phyloP scores from a whole-genome alignment of 30 jellyfish, hydroid and myxozoan genomes.

The Hydractinia echinata region DNA sequence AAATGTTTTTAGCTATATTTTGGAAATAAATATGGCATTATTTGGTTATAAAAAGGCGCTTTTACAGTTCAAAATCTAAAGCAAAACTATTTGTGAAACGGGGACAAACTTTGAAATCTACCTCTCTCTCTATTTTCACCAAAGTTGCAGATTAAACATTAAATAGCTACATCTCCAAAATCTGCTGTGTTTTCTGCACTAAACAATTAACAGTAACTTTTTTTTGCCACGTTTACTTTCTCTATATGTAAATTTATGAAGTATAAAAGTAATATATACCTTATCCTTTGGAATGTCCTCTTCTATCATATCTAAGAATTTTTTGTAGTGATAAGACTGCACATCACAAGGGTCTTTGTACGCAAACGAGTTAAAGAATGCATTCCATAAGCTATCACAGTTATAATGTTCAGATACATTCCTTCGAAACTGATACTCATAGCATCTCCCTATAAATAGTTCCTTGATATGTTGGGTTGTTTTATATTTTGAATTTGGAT shows the following conservation, averaged over 20 bases:
- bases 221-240: no score
- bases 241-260: not conserved
- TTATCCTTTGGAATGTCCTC: slow-evolving; percentile 76
- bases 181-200: no score
- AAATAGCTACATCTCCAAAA: no score
- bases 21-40: no score
- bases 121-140: no score
- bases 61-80: no score
- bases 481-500: slow-evolving; percentile 45
- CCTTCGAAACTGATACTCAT: slow-evolving; percentile 69
- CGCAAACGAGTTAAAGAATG: slow-evolving; percentile 67
- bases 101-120: no score
- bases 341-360: slow-evolving; percentile 90
- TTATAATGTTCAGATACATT: slow-evolving; percentile 53
- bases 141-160: no score
- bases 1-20: no score
- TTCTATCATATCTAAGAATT: slow-evolving; percentile 58
- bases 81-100: no score
- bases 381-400: slow-evolving; percentile 72
- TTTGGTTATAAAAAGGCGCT: no score
- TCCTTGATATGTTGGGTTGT: slow-evolving; percentile 74
- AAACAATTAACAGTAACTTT: no score
- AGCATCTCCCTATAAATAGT: slow-evolving; percentile 81
- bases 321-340: slow-evolving; percentile 44
- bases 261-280: slow-evolving; percentile 31